Conservation (phyloP, 2,888 invertebrate species). For the Xylocampa areola region DNA sequence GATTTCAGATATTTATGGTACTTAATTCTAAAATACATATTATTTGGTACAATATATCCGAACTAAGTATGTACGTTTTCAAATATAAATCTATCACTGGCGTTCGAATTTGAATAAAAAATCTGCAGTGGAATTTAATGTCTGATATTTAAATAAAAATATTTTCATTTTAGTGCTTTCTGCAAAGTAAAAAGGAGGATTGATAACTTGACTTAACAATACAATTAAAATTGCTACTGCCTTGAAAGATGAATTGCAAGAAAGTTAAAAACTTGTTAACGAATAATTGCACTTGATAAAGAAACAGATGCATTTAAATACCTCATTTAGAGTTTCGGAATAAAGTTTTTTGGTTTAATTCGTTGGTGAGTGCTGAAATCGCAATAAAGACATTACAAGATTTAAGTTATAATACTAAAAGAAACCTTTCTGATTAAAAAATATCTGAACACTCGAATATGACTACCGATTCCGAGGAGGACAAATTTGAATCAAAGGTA, state of each 20-base stretch:
- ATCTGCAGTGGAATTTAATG: too few relatives aligned
- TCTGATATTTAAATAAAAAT: not conserved
- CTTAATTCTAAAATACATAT: too few relatives aligned
- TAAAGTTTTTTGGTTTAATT: constrained; percentile 36
- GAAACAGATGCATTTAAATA: constrained; percentile 51
- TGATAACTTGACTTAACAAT: constrained; percentile 15
- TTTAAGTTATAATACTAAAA: too few relatives aligned
- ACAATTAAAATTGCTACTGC: constrained; percentile 14
- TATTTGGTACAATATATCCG: too few relatives aligned
- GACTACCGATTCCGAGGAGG: too few relatives aligned
- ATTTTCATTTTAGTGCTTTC: not conserved
- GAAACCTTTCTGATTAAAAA: too few relatives aligned
- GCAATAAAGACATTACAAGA: constrained; percentile 1
- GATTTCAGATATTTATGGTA: too few relatives aligned
- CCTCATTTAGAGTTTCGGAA: constrained; percentile 40
- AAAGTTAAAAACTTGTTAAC: constrained; percentile 31
- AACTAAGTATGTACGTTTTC: too few relatives aligned
- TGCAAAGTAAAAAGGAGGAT: not conserved
- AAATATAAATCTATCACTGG: too few relatives aligned
- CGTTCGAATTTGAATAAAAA: too few relatives aligned
- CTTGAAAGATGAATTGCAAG: constrained; percentile 21
- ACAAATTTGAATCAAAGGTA: too few relatives aligned
- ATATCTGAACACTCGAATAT: too few relatives aligned
- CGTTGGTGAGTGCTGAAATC: constrained; percentile 5
- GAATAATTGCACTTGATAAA: constrained; percentile 46